phyloP scores from a whole-genome alignment of 2,888 invertebrate genomes.

The Chloromyia formosa region DNA sequence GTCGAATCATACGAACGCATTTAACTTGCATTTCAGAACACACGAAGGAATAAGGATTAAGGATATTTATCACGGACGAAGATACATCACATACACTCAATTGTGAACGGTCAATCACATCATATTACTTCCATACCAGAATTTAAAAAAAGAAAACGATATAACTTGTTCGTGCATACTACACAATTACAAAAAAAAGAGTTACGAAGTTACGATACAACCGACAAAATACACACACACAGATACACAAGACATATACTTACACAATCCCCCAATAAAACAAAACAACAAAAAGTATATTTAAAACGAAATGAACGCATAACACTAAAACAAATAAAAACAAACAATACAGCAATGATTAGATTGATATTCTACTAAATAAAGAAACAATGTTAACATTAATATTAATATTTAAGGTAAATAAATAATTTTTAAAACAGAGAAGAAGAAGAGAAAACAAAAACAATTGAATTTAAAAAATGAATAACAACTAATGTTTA shows the following conservation, averaged over 20 bases:
- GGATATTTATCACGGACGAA: neutral
- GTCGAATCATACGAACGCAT: neutral
- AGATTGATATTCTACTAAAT: conserved; percentile 50
- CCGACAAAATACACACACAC: conserved; percentile 27
- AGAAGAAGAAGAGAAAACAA: conserved; percentile 44
- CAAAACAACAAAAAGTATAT: conserved; percentile 32
- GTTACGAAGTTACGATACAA: conserved; percentile 19
- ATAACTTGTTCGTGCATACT: neutral
- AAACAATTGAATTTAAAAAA: conserved; percentile 48
- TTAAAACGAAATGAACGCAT: conserved; percentile 33
- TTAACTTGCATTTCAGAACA: neutral
- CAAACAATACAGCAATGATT: conserved; percentile 46
- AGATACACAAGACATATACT: conserved; percentile 8
- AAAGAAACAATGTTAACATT: conserved; percentile 51
- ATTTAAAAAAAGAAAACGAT: neutral
- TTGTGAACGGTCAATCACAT: conserved; percentile 31
- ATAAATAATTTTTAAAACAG: conserved; percentile 53
- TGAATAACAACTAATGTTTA: conserved; percentile 43
- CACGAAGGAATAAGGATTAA: too few relatives aligned
- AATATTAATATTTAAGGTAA: conserved; percentile 51
- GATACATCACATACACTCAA: neutral
- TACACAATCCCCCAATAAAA: conserved; percentile 38
- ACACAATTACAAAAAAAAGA: neutral
- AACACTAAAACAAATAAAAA: conserved; percentile 44
- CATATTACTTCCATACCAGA: conserved; percentile 23